Conservation (phyloP, 2,113 vertebrate species). For the Mus pahari region DNA sequence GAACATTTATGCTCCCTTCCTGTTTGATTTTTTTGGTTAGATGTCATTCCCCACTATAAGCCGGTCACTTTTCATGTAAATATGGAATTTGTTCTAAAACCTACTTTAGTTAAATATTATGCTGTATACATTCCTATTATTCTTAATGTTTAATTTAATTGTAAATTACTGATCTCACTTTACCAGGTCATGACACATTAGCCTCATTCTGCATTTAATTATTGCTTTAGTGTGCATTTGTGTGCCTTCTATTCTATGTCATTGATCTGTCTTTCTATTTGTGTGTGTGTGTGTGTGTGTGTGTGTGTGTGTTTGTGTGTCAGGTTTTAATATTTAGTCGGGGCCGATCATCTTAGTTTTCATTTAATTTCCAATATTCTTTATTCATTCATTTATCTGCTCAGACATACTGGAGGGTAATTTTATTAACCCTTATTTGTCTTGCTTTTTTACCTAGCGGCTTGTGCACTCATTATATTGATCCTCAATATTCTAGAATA, state of each 20-base stretch:
- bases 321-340: slow-evolving; percentile 1
- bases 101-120: neutral
- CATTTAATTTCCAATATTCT: neutral
- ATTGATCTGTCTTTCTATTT: neutral
- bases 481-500: neutral
- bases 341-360: neutral
- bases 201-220: neutral
- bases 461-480: slow-evolving; percentile 7
- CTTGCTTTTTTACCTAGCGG: neutral
- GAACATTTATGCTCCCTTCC: neutral
- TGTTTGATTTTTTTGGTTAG: slow-evolving; percentile 21
- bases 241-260: neutral
- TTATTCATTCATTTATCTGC: neutral
- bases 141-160: neutral
- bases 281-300: neutral
- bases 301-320: neutral
- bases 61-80: slow-evolving; percentile 10
- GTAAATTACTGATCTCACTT: neutral
- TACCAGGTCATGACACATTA: neutral
- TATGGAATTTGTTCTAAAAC: slow-evolving; percentile 6
- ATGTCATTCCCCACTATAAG: neutral
- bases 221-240: neutral
- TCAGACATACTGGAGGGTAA: neutral
- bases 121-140: neutral
- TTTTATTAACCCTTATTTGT: neutral